phyloP scores from a whole-genome alignment of 2,113 vertebrate genomes.

The Cisticola juncidis region DNA sequence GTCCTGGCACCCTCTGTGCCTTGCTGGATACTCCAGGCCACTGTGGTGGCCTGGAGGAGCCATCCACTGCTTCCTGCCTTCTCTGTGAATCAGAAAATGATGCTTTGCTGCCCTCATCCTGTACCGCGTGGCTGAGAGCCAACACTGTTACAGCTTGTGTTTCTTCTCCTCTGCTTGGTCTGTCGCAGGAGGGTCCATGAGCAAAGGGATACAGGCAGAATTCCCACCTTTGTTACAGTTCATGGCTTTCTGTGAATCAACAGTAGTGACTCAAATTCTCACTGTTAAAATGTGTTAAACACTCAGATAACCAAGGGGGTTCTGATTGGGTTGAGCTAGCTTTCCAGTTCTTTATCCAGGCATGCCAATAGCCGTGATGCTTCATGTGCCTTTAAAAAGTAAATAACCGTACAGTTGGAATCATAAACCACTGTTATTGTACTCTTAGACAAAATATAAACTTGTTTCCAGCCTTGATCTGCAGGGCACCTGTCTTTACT shows the following conservation, averaged over 20 bases:
- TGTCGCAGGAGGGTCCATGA: not conserved
- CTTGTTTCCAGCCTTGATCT: not conserved
- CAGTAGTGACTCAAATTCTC: not conserved
- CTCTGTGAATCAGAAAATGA: not conserved
- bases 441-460: not conserved
- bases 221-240: not conserved
- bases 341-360: not conserved
- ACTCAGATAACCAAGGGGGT: not conserved
- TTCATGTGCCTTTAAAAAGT: not conserved
- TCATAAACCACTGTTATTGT: not conserved
- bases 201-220: not conserved
- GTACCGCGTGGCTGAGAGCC: not conserved
- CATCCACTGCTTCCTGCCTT: not conserved
- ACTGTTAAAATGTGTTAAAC: not conserved
- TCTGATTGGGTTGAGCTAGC: not conserved
- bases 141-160: not conserved
- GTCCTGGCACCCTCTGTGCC: not conserved
- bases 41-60: not conserved
- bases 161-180: not conserved
- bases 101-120: slow-evolving; percentile 24
- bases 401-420: not conserved
- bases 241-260: not conserved
- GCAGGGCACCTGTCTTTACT: not conserved
- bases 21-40: not conserved
- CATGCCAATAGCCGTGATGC: not conserved